Conservation (phyloP, 2,113 vertebrate genomes). For the Solea senegalensis region DNA sequence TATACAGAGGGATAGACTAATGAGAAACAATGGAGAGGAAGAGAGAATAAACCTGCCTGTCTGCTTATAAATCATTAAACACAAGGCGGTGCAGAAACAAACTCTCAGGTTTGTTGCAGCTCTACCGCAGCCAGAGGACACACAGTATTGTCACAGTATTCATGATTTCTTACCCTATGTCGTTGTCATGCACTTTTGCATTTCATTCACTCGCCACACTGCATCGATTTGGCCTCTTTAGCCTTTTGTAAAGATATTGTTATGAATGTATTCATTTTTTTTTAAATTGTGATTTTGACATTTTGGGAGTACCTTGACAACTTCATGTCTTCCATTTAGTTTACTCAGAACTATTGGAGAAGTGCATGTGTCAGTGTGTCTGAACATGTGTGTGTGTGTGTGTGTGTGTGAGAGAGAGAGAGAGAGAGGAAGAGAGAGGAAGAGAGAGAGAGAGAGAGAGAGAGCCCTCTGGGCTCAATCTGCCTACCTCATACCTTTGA, state of each 20-base stretch:
- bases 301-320: constrained; percentile 47
- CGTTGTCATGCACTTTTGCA: no score
- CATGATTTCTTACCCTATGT: no score
- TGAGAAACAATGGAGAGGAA: constrained; percentile 41
- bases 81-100: constrained; percentile 52
- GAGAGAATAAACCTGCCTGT: constrained; percentile 51
- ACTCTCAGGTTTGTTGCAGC: constrained; percentile 33
- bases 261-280: constrained; percentile 16
- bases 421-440: no score
- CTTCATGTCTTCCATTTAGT: constrained; percentile 17
- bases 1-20: constrained; percentile 37
- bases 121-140: constrained; percentile 27
- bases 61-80: constrained; percentile 68
- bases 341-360: constrained; percentile 5
- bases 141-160: not conserved
- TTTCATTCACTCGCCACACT: no score
- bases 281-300: constrained; percentile 1
- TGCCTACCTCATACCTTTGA: constrained; percentile 60
- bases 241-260: no score
- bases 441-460: no score
- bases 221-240: no score
- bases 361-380: not conserved
- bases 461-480: constrained; percentile 51
- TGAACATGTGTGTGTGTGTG: not conserved
- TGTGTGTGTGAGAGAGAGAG: constrained; percentile 3